A percentile compares a stretch with the other conserved stretches of the same genome.
These are phyloP conservation scores for Anoncus sp. DNA, from an alignment of 2,888 invertebrate genomes.

Conservation along the genomic window DNA sequence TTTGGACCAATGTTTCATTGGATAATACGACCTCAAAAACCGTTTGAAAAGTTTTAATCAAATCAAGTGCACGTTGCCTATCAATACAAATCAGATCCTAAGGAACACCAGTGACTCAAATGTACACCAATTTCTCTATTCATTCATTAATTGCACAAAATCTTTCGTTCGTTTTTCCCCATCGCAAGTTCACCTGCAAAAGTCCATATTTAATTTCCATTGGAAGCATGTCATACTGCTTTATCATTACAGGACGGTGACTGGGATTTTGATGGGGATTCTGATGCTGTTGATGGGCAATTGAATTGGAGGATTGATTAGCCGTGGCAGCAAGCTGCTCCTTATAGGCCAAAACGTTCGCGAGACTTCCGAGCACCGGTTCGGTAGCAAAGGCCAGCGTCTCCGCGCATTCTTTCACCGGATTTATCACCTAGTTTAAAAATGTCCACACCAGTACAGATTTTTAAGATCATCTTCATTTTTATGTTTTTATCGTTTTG, in stretches of 20 bases:
- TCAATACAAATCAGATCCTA: too few species aligned
- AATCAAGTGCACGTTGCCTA: too few species aligned
- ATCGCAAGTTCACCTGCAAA: slow-evolving; percentile 88
- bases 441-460: neutral
- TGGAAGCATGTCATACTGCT: slow-evolving; percentile 95
- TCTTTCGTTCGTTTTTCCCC: neutral
- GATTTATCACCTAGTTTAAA: slow-evolving; percentile 59
- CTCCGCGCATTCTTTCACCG: slow-evolving; percentile 92
- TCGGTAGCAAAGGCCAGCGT: slow-evolving; percentile 98
- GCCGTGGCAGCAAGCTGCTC: slow-evolving; percentile 84
- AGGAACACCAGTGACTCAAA: too few species aligned
- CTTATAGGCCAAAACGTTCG: slow-evolving; percentile 94
- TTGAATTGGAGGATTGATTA: slow-evolving; percentile 72
- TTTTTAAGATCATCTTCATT: too few species aligned
- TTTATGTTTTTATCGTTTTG: too few species aligned
- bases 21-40: too few species aligned
- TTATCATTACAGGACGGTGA: slow-evolving; percentile 87
- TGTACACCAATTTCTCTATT: neutral
- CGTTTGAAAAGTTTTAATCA: too few species aligned
- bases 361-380: slow-evolving; percentile 94
- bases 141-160: neutral
- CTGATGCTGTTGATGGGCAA: slow-evolving; percentile 73
- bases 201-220: slow-evolving; percentile 97
- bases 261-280: slow-evolving; percentile 71
- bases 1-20: too few species aligned